Evolutionary conservation across 1,140 invertebrate species (phyloP).

Genomic region (Scylla paramamosain): DNA sequence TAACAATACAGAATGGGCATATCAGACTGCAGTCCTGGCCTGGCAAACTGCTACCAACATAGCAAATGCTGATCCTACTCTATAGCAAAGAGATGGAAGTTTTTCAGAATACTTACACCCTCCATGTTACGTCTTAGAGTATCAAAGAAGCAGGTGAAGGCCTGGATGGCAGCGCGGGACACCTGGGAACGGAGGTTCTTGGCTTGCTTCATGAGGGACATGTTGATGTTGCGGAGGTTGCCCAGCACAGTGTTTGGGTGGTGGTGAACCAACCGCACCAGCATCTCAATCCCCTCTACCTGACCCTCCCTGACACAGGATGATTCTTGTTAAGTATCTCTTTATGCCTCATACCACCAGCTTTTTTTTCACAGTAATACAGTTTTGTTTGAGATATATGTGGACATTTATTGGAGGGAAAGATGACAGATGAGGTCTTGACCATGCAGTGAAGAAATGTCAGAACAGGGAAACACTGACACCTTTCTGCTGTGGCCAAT

Average conservation of each 20-base stretch:
- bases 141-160: constrained; percentile 88
- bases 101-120: constrained; percentile 82
- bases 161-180: constrained; percentile 89
- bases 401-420: too few species aligned
- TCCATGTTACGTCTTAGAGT: constrained; percentile 87
- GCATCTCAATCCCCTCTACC: constrained; percentile 87
- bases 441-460: too few species aligned
- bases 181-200: constrained; percentile 94
- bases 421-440: too few species aligned
- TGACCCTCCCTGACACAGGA: constrained; percentile 86
- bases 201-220: constrained; percentile 88
- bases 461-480: too few species aligned
- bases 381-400: too few species aligned
- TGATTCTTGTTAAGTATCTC: not conserved
- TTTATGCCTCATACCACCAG: not conserved
- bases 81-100: too few species aligned
- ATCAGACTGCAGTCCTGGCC: too few species aligned
- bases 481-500: too few species aligned
- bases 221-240: constrained; percentile 85
- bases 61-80: too few species aligned
- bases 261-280: constrained; percentile 87
- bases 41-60: too few species aligned
- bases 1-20: too few species aligned
- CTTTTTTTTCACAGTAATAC: too few species aligned
- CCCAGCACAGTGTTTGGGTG: constrained; percentile 85